phyloP scores from a whole-genome alignment of 2,888 invertebrate species.

The Nipponacmea schrenckii region DNA sequence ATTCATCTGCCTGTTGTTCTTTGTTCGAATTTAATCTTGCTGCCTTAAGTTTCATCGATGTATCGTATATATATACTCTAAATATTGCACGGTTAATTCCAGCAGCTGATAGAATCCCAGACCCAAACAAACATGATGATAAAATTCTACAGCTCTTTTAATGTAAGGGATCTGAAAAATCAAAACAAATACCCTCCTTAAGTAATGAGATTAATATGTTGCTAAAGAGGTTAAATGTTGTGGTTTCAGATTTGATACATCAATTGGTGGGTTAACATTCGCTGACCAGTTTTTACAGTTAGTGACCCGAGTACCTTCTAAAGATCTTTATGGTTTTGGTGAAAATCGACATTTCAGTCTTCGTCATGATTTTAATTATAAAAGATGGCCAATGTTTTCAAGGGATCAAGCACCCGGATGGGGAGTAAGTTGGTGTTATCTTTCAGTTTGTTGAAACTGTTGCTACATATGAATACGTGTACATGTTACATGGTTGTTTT shows the following conservation, averaged over 20 bases:
- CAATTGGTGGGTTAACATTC: conserved; percentile 64
- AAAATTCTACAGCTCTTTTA: too few relatives aligned
- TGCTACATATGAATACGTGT: neutral
- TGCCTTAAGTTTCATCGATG: too few relatives aligned
- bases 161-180: too few relatives aligned
- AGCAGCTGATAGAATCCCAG: too few relatives aligned
- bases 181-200: too few relatives aligned
- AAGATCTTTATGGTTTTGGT: conserved; percentile 68
- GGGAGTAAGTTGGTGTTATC: conserved; percentile 27
- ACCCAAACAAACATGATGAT: too few relatives aligned
- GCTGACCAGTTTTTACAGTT: conserved; percentile 69
- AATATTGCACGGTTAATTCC: too few relatives aligned
- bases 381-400: conserved; percentile 64
- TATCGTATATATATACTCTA: too few relatives aligned
- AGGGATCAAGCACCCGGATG: conserved; percentile 59
- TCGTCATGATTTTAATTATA: conserved; percentile 60
- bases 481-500: neutral
- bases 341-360: conserved; percentile 66
- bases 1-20: neutral
- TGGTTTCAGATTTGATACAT: conserved; percentile 52
- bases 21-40: neutral
- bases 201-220: too few relatives aligned
- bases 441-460: too few relatives aligned
- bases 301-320: conserved; percentile 61
- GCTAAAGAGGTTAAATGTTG: too few relatives aligned